These are phyloP conservation scores for Lycaon pictus DNA, from an alignment of 2,113 vertebrate genomes.

Conservation along the genomic window DNA sequence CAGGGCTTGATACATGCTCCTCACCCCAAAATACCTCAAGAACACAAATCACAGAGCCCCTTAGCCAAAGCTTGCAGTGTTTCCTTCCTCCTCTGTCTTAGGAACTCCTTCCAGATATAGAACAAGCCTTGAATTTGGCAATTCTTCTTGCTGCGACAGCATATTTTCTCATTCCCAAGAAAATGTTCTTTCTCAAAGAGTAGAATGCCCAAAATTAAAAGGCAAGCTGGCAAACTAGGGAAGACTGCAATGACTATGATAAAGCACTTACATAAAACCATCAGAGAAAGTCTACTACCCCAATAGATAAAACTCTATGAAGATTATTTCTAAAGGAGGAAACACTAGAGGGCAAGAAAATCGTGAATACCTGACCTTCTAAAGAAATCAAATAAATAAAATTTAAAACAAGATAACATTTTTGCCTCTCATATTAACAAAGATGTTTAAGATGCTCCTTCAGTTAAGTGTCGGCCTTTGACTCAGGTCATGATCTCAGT, in stretches of 20 bases:
- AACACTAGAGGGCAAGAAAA: neutral
- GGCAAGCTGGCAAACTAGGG: constrained; percentile 10
- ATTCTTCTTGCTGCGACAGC: neutral
- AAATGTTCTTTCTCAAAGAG: constrained; percentile 38
- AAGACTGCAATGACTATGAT: neutral
- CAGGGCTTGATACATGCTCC: neutral
- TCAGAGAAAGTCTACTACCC: neutral
- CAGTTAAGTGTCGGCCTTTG: neutral
- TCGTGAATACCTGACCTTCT: neutral
- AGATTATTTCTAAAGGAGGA: neutral
- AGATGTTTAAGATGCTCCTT: neutral
- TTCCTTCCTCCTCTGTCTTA: neutral
- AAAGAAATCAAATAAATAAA: constrained; percentile 43
- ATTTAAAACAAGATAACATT: neutral
- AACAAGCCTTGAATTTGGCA: constrained; percentile 5
- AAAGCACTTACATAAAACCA: neutral
- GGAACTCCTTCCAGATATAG: neutral
- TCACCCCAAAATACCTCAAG: neutral
- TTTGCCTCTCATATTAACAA: constrained; percentile 33
- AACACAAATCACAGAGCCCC: neutral
- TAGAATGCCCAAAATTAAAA: constrained; percentile 55
- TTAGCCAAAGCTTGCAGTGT: neutral
- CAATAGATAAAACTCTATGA: neutral
- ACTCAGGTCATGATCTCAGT: neutral
- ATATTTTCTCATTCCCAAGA: neutral